phyloP scores from a whole-genome alignment of 2,888 invertebrate genomes.

The Oscheius sp. region DNA sequence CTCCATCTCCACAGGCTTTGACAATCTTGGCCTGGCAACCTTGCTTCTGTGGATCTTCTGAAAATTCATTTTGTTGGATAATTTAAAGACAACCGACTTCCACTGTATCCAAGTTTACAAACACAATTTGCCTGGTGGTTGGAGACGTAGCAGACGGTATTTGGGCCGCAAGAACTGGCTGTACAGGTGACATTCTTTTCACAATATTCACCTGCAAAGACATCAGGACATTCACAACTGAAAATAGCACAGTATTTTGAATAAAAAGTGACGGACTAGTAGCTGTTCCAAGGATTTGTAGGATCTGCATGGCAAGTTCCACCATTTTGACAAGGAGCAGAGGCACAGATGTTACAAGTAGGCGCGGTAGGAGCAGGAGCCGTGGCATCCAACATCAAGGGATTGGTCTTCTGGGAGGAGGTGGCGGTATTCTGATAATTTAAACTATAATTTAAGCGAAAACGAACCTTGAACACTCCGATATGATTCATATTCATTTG shows the following conservation, averaged over 20 bases:
- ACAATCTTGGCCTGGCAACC: slow-evolving; percentile 35
- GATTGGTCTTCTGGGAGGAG: not conserved
- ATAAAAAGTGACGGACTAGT: slow-evolving; percentile 38
- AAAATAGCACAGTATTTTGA: not conserved
- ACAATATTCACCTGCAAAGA: slow-evolving; percentile 83
- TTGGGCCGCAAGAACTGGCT: slow-evolving; percentile 53
- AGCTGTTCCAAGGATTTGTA: slow-evolving; percentile 45
- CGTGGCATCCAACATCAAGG: not conserved
- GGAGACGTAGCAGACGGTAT: slow-evolving; percentile 58
- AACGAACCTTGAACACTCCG: not conserved
- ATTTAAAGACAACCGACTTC: slow-evolving; percentile 22
- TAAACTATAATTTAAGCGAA: too few species aligned
- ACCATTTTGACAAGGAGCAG: slow-evolving; percentile 53
- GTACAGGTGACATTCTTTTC: slow-evolving; percentile 72
- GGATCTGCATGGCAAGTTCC: slow-evolving; percentile 53
- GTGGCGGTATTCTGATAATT: not conserved
- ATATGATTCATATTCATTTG: not conserved
- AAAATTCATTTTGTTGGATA: too few species aligned
- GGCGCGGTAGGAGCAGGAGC: slow-evolving; percentile 31
- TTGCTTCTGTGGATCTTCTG: slow-evolving; percentile 38
- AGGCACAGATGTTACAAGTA: slow-evolving; percentile 44
- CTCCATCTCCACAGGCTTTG: slow-evolving; percentile 64
- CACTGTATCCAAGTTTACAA: slow-evolving; percentile 61
- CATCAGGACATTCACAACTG: slow-evolving; percentile 75
- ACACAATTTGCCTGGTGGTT: slow-evolving; percentile 63